Evolutionary conservation across 1,140 invertebrate species (phyloP).

Genomic region (Thaumetopoea pityocampa): DNA sequence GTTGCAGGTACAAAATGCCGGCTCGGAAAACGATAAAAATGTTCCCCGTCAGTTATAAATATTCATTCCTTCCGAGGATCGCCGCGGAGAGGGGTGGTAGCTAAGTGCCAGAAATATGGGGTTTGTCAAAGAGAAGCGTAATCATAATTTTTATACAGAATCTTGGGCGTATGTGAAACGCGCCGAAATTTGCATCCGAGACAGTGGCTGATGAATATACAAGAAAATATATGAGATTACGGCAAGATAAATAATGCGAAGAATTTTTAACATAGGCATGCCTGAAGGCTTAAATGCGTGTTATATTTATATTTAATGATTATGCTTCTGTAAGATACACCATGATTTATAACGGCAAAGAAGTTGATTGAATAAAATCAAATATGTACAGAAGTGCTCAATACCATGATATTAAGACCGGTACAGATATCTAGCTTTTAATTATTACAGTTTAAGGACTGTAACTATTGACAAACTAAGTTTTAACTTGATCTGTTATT

Average conservation of each 20-base stretch:
- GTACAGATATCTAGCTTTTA: too few species aligned
- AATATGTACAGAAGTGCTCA: too few species aligned
- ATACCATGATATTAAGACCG: too few species aligned
- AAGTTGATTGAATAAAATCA: too few species aligned
- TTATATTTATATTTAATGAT: conserved; percentile 15
- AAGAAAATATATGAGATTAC: conserved; percentile 35
- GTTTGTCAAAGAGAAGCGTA: conserved; percentile 52
- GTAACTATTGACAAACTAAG: too few species aligned
- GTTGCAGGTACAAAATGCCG: conserved; percentile 43
- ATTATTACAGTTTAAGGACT: too few species aligned
- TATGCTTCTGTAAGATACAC: conserved; percentile 10
- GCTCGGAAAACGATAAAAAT: conserved; percentile 53
- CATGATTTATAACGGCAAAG: conserved; percentile 3
- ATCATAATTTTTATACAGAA: conserved; percentile 61
- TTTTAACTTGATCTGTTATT: too few species aligned
- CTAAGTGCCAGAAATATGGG: conserved; percentile 54
- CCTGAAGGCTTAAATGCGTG: conserved; percentile 10
- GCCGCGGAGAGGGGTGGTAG: conserved; percentile 26
- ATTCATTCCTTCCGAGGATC: conserved; percentile 50
- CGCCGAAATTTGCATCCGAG: conserved; percentile 38
- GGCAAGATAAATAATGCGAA: conserved; percentile 20
- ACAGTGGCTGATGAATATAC: conserved; percentile 25
- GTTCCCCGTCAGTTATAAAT: conserved; percentile 49
- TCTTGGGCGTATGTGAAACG: conserved; percentile 33
- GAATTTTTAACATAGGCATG: conserved; percentile 18